These are phyloP conservation scores for Calameuta filiformis DNA, from an alignment of 2,888 invertebrate species.

Conservation along the genomic window DNA sequence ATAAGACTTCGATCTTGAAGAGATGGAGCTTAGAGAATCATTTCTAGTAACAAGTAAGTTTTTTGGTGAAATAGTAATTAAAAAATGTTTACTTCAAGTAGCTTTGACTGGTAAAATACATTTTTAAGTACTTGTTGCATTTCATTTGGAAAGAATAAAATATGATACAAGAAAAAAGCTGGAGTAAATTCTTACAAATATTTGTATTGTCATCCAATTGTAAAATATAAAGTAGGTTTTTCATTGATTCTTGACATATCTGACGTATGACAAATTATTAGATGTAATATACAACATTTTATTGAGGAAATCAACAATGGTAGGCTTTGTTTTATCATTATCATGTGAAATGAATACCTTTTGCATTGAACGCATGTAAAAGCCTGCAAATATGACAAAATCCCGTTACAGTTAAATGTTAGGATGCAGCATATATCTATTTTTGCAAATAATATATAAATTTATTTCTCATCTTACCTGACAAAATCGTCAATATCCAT, in stretches of 20 bases:
- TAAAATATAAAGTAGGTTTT: neutral
- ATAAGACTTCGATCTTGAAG: too few relatives aligned
- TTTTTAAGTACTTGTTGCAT: neutral
- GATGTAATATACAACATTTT: neutral
- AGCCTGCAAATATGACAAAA: conserved; percentile 68
- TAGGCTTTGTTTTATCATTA: conserved; percentile 16
- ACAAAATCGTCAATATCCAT: conserved; percentile 99
- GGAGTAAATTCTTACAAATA: neutral
- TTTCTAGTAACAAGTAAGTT: neutral
- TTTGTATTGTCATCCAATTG: neutral
- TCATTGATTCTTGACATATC: neutral
- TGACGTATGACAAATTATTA: neutral
- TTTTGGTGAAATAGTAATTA: neutral
- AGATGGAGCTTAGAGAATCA: neutral
- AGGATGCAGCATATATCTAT: neutral
- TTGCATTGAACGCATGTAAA: conserved; percentile 87
- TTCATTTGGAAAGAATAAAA: neutral
- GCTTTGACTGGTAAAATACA: neutral
- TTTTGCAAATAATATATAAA: neutral
- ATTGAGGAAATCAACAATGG: neutral
- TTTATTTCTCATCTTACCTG: conserved; percentile 64
- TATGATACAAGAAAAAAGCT: neutral
- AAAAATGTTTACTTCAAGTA: neutral
- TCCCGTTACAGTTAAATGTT: conserved; percentile 12
- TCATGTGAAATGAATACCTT: conserved; percentile 92